Conservation (phyloP, 2,113 vertebrate genomes). For the Chamaea fasciata region DNA sequence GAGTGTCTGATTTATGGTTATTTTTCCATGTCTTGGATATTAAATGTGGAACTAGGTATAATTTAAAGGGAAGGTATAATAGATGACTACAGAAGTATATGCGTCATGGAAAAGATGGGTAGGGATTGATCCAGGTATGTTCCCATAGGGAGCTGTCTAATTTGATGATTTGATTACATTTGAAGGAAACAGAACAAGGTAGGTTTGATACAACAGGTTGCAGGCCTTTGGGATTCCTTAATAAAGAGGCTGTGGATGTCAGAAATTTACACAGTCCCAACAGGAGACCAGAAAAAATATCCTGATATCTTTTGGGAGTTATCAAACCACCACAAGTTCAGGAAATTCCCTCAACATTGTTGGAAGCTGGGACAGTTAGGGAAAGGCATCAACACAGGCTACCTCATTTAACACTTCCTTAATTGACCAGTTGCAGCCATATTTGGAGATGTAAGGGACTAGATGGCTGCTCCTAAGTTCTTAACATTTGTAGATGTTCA, state of each 20-base stretch:
- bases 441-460: not conserved
- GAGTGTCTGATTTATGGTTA: not conserved
- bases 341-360: not conserved
- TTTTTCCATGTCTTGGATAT: not conserved
- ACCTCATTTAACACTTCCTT: not conserved
- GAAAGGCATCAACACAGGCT: not conserved
- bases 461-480: not conserved
- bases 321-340: not conserved
- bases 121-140: not conserved
- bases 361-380: not conserved
- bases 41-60: not conserved
- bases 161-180: not conserved
- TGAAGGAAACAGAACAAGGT: not conserved
- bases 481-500: not conserved
- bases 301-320: not conserved
- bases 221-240: not conserved
- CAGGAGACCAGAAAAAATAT: not conserved
- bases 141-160: not conserved
- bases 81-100: not conserved
- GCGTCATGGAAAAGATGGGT: not conserved
- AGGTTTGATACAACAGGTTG: not conserved
- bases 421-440: not conserved
- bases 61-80: not conserved
- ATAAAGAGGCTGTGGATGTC: not conserved
- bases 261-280: not conserved